Conservation (phyloP, 1,140 invertebrate species). For the Saccostrea echinata region DNA sequence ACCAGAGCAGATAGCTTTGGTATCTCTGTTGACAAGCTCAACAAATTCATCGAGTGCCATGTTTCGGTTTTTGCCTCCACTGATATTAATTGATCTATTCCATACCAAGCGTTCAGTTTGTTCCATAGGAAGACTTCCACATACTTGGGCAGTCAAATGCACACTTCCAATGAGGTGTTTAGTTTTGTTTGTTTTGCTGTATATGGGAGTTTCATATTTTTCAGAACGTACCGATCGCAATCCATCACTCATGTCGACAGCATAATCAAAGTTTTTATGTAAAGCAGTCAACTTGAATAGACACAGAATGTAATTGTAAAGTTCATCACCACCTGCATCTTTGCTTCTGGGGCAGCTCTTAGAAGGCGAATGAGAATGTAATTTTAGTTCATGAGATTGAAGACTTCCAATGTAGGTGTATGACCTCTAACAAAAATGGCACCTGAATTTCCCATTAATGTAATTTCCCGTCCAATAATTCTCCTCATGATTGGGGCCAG, state of each 20-base stretch:
- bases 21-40: constrained; percentile 58
- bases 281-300: constrained; percentile 35
- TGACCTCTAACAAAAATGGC: too few species aligned
- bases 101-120: too few species aligned
- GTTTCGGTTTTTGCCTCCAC: constrained; percentile 59
- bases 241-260: too few species aligned
- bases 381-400: not conserved
- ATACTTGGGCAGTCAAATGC: too few species aligned
- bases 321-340: constrained; percentile 37
- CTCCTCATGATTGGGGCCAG: constrained; percentile 15
- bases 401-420: constrained; percentile 4
- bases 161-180: too few species aligned
- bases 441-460: constrained; percentile 13
- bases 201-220: too few species aligned
- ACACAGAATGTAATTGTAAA: constrained; percentile 17
- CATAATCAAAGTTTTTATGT: too few species aligned
- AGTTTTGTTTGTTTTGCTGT: too few species aligned
- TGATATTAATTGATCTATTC: too few species aligned
- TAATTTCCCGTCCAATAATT: constrained; percentile 28
- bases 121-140: too few species aligned
- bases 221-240: too few species aligned
- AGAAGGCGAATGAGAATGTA: not conserved
- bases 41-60: constrained; percentile 58
- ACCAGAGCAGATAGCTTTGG: constrained; percentile 47
- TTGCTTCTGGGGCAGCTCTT: not conserved